Evolutionary conservation across 2,113 vertebrate species (phyloP).

Genomic region (Ceyx melanurus): DNA sequence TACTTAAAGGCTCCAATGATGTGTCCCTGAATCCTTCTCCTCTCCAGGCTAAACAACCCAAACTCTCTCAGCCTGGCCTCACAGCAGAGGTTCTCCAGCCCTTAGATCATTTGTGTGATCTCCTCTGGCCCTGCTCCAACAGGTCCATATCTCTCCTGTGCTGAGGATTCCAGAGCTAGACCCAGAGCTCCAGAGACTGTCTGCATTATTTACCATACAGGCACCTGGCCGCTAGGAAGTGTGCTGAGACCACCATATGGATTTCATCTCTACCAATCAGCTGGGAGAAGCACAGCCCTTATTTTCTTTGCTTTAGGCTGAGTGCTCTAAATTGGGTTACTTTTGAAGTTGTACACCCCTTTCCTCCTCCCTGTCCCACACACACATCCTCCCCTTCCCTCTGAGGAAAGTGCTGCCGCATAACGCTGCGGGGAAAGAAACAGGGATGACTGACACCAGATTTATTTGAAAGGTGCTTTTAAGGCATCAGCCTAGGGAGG

Average conservation of each 20-base stretch:
- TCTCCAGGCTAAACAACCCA: not conserved
- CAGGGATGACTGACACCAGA: constrained; percentile 46
- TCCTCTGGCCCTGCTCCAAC: not conserved
- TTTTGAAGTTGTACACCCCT: not conserved
- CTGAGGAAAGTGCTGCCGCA: not conserved
- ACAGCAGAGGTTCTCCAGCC: not conserved
- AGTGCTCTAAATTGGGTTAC: not conserved
- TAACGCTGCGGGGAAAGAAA: not conserved
- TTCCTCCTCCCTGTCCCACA: not conserved
- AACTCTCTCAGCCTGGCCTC: not conserved
- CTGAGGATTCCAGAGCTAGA: not conserved
- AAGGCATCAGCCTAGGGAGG: not conserved
- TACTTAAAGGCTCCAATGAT: not conserved
- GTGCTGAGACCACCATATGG: constrained; percentile 7
- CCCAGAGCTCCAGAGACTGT: not conserved
- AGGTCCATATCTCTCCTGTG: not conserved
- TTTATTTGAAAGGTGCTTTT: constrained; percentile 60
- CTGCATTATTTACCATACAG: not conserved
- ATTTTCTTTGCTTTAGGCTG: constrained; percentile 13
- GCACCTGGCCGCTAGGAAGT: not conserved
- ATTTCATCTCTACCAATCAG: not conserved
- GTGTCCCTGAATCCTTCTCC: not conserved
- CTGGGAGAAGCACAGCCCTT: not conserved
- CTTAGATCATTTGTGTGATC: not conserved
- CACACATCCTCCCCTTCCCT: not conserved